A percentile compares a stretch with the other conserved stretches of the same genome.
Conservation (phyloP, 1,140 invertebrate genomes). For the Diachasma alloeum region DNA sequence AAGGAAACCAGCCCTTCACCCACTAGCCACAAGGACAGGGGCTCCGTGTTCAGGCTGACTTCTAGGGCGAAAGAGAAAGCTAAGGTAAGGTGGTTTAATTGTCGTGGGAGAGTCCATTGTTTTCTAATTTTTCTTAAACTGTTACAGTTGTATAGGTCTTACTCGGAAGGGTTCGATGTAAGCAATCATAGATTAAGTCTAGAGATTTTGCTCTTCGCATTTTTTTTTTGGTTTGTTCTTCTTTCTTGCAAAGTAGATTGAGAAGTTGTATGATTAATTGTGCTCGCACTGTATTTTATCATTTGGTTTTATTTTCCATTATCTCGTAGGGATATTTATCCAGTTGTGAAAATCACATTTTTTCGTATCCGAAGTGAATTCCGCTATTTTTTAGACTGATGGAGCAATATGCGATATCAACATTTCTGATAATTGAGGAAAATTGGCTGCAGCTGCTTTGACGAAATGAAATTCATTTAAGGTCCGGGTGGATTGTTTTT, state of each 20-base stretch:
- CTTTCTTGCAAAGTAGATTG: not conserved
- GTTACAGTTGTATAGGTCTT: slow-evolving; percentile 63
- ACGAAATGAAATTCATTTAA: no score
- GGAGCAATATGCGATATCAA: no score
- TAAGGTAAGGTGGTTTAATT: slow-evolving; percentile 67
- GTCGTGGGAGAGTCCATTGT: not conserved
- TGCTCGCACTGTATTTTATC: no score
- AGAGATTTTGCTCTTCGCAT: slow-evolving; percentile 37
- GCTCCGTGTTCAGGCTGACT: slow-evolving; percentile 71
- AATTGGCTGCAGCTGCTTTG: no score
- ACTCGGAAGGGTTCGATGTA: slow-evolving; percentile 65
- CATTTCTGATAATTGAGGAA: no score
- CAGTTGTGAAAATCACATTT: no score
- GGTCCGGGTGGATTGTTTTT: no score
- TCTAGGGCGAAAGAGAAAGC: slow-evolving; percentile 74
- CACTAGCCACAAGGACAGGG: slow-evolving; percentile 63
- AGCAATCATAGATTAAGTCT: slow-evolving; percentile 55
- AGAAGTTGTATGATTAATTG: no score
- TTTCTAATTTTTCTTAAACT: slow-evolving; percentile 45
- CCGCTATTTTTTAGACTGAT: no score
- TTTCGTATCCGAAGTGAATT: no score
- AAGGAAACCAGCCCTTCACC: slow-evolving; percentile 63
- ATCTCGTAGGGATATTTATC: no score
- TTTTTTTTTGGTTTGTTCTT: slow-evolving; percentile 40
- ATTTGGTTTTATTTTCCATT: no score